phyloP scores from a whole-genome alignment of 2,888 invertebrate genomes.

The Priocnemis perturbator region DNA sequence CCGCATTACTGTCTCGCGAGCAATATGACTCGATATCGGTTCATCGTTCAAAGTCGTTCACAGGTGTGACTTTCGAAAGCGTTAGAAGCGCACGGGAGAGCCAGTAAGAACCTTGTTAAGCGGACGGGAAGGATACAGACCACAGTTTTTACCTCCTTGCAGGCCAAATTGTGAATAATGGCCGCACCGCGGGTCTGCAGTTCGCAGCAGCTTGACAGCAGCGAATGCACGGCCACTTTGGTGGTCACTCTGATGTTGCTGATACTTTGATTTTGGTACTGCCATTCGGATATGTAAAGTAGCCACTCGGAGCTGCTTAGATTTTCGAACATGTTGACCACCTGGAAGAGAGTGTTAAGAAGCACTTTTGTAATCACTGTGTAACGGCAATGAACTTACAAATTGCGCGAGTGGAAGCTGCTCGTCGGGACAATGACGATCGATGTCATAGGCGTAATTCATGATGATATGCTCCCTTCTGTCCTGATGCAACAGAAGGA shows the following conservation, averaged over 20 bases:
- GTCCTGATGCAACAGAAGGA: constrained; percentile 93
- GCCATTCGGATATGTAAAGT: constrained; percentile 95
- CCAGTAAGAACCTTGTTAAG: constrained; percentile 36
- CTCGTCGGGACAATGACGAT: constrained; percentile 84
- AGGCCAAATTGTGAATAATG: constrained; percentile 92
- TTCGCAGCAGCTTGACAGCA: constrained; percentile 83
- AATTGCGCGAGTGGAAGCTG: constrained; percentile 88
- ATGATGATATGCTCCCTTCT: constrained; percentile 91
- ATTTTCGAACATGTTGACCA: constrained; percentile 94
- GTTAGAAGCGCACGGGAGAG: constrained; percentile 16
- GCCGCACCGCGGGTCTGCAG: constrained; percentile 90
- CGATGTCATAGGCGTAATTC: constrained; percentile 90
- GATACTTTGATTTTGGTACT: constrained; percentile 83
- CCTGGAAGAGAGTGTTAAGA: constrained; percentile 77
- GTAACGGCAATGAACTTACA: too few relatives aligned
- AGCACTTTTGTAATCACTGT: too few relatives aligned
- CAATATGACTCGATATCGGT: too few relatives aligned
- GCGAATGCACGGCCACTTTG: constrained; percentile 91
- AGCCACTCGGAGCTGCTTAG: constrained; percentile 94
- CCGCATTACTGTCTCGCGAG: too few relatives aligned
- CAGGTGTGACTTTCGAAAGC: too few relatives aligned
- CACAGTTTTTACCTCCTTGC: constrained; percentile 98
- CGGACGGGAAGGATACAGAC: constrained; percentile 82
- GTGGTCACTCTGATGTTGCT: constrained; percentile 94
- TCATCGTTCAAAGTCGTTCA: too few relatives aligned